Evolutionary conservation across 2,797 vertebrate species (phyloP).

Genomic region (Florisuga fusca): DNA sequence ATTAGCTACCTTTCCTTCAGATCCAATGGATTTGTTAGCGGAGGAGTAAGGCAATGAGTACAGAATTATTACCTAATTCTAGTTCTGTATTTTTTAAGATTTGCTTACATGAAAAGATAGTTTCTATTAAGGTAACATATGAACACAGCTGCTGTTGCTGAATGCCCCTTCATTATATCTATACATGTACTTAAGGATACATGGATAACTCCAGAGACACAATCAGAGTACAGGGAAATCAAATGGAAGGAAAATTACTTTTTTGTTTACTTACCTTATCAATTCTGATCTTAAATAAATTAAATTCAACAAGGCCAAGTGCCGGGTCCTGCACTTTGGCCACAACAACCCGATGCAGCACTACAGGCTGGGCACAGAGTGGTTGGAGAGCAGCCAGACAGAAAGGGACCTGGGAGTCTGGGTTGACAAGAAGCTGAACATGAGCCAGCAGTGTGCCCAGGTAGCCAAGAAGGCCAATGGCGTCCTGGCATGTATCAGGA

Average conservation of each 20-base stretch:
- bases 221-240: neutral
- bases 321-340: too few species aligned
- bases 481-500: too few species aligned
- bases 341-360: too few species aligned
- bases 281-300: constrained; percentile 10
- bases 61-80: neutral
- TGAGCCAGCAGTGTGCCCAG: too few species aligned
- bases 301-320: too few species aligned
- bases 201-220: neutral
- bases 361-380: too few species aligned
- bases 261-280: neutral
- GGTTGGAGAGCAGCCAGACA: too few species aligned
- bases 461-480: too few species aligned
- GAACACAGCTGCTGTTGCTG: neutral
- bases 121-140: neutral
- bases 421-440: too few species aligned
- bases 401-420: too few species aligned
- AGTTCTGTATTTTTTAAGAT: neutral
- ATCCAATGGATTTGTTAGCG: neutral
- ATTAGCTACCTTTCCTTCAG: neutral
- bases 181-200: neutral
- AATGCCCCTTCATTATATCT: neutral
- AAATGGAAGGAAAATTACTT: neutral
- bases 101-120: neutral
- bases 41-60: neutral